phyloP scores from a whole-genome alignment of 2,113 vertebrate genomes.

The Atherinomorus stipes region DNA sequence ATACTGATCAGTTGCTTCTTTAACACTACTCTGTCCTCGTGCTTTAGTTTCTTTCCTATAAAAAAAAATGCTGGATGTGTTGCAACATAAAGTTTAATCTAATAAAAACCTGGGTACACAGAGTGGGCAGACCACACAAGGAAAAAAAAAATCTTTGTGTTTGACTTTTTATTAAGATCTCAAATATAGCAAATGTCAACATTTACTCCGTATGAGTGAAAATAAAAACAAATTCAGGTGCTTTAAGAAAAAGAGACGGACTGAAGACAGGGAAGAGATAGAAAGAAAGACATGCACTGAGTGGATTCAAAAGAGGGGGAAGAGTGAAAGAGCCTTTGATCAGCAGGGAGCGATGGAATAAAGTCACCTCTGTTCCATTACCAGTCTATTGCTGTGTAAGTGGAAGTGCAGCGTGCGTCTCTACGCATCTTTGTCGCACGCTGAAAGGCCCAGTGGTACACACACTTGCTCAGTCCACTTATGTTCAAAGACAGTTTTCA shows the following conservation, averaged over 20 bases:
- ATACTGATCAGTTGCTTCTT: not conserved
- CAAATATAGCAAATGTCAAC: conserved; percentile 27
- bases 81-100: not conserved
- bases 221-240: conserved; percentile 40
- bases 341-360: conserved; percentile 42
- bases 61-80: not conserved
- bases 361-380: conserved; percentile 67
- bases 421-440: conserved; percentile 38
- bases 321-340: conserved; percentile 65
- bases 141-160: not conserved
- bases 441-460: conserved; percentile 31
- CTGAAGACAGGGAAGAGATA: not conserved
- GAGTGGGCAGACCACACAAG: not conserved
- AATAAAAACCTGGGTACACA: not conserved
- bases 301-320: conserved; percentile 45
- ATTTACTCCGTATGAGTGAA: not conserved
- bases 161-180: conserved; percentile 12
- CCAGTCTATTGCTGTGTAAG: conserved; percentile 41
- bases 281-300: conserved; percentile 8
- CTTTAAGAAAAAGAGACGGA: conserved; percentile 30
- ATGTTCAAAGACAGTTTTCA: conserved; percentile 48
- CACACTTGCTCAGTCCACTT: conserved; percentile 16
- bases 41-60: not conserved
- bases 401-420: conserved; percentile 32
- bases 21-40: not conserved